A percentile compares a stretch with the other conserved stretches of the same genome.
These are phyloP conservation scores for Anarsia innoxiella DNA, from an alignment of 2,888 invertebrate genomes.

Conservation along the genomic window DNA sequence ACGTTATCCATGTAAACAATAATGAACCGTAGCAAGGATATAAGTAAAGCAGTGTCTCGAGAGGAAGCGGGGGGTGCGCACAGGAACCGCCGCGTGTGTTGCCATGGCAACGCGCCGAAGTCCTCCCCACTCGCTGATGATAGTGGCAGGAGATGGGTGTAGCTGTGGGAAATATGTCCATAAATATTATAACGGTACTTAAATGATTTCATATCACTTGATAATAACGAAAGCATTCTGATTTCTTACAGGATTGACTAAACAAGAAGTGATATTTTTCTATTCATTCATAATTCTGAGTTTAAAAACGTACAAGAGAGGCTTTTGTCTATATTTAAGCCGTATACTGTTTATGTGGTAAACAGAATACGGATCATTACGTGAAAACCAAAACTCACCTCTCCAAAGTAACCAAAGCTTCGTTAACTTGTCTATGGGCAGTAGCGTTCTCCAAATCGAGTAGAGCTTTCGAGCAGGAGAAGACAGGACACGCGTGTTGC, in stretches of 20 bases:
- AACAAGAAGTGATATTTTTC: too few species aligned
- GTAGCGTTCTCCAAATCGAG: conserved; percentile 78
- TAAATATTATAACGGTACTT: too few species aligned
- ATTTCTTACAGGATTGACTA: too few species aligned
- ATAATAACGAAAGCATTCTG: too few species aligned
- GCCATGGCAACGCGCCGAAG: conserved; percentile 75
- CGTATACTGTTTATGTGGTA: too few species aligned
- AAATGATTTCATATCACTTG: too few species aligned
- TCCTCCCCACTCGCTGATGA: conserved; percentile 37
- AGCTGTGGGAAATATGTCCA: conserved; percentile 45
- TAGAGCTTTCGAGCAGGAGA: conserved; percentile 69
- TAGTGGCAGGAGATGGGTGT: conserved; percentile 47
- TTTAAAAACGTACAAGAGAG: too few species aligned
- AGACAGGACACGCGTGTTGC: conserved; percentile 67
- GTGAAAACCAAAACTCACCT: too few species aligned
- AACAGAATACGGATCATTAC: too few species aligned
- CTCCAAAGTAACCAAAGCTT: conserved; percentile 70
- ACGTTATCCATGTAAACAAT: conserved; percentile 50
- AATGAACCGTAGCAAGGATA: conserved; percentile 54
- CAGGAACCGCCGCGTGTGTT: conserved; percentile 76
- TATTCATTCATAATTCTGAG: too few species aligned
- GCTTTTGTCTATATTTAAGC: too few species aligned
- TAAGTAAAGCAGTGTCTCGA: conserved; percentile 77
- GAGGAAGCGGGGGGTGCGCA: conserved; percentile 78
- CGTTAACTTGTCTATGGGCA: conserved; percentile 73